These are phyloP conservation scores for Chironomus tentans DNA, from an alignment of 2,888 invertebrate species.

Conservation along the genomic window DNA sequence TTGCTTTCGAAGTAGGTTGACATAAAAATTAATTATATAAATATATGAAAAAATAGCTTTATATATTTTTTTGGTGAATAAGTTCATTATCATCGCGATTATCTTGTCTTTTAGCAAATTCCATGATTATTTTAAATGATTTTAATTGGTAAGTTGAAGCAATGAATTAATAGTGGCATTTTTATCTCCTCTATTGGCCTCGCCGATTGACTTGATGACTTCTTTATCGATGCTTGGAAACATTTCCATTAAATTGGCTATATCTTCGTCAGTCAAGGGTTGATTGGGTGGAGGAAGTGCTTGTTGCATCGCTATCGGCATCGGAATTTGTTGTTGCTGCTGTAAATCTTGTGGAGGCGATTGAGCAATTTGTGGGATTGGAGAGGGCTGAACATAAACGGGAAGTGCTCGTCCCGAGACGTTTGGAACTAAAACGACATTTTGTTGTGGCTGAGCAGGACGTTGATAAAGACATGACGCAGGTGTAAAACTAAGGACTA, in stretches of 20 bases:
- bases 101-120: too few relatives aligned
- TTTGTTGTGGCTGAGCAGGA: constrained; percentile 40
- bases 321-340: too few relatives aligned
- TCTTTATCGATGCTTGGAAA: constrained; percentile 92
- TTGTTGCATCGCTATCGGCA: constrained; percentile 41
- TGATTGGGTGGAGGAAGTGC: constrained; percentile 35
- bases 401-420: constrained; percentile 35
- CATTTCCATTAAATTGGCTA: constrained; percentile 58
- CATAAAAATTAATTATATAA: background rate
- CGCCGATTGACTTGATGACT: constrained; percentile 82
- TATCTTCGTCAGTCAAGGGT: constrained; percentile 49
- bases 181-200: constrained; percentile 82
- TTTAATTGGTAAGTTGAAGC: constrained; percentile 73
- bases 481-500: constrained; percentile 68
- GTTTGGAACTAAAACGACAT: constrained; percentile 63
- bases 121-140: background rate
- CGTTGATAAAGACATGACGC: constrained; percentile 34
- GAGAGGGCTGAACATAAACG: constrained; percentile 33
- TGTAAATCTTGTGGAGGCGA: constrained; percentile 32
- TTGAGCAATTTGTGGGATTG: constrained; percentile 29
- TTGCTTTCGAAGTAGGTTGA: background rate
- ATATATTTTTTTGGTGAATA: too few relatives aligned
- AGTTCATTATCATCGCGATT: too few relatives aligned
- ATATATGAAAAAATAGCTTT: background rate
- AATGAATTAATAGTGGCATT: constrained; percentile 84